A percentile compares a stretch with the other conserved stretches of the same genome.
Evolutionary conservation across 2,113 vertebrate genomes (phyloP).

Genomic region (Onychostruthus taczanowskii): DNA sequence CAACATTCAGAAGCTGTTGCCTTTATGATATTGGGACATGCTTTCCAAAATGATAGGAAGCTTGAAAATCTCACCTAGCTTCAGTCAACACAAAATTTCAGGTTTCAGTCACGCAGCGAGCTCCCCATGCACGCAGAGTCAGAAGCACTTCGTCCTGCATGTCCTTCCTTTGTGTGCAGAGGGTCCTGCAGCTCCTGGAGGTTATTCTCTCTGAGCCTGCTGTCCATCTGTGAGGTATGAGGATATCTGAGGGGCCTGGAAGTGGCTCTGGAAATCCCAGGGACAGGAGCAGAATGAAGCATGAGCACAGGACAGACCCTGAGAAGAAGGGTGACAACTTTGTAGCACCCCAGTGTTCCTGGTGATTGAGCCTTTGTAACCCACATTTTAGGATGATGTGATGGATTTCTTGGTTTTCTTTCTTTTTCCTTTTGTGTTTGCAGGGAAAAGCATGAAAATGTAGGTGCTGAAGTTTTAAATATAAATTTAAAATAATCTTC

Average conservation of each 20-base stretch:
- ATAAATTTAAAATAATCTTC: slow-evolving; percentile 6
- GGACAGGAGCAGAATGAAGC: background rate
- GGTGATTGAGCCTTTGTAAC: background rate
- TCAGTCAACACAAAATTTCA: background rate
- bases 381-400: background rate
- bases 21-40: accelerated
- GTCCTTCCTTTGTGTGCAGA: background rate
- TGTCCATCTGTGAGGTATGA: background rate
- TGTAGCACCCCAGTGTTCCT: background rate
- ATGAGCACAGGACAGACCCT: accelerated
- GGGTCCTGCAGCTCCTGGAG: background rate
- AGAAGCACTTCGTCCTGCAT: background rate
- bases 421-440: background rate
- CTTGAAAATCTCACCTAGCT: background rate
- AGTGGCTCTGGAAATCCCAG: background rate
- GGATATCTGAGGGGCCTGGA: background rate
- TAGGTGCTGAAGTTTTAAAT: slow-evolving; percentile 2
- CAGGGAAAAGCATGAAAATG: background rate
- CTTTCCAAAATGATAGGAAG: background rate
- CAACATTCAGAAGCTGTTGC: background rate
- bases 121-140: background rate
- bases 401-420: background rate
- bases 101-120: background rate
- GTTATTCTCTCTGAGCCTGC: background rate
- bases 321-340: background rate